These are phyloP conservation scores for Thymelicus lineola DNA, from an alignment of 2,888 invertebrate genomes.

Conservation along the genomic window DNA sequence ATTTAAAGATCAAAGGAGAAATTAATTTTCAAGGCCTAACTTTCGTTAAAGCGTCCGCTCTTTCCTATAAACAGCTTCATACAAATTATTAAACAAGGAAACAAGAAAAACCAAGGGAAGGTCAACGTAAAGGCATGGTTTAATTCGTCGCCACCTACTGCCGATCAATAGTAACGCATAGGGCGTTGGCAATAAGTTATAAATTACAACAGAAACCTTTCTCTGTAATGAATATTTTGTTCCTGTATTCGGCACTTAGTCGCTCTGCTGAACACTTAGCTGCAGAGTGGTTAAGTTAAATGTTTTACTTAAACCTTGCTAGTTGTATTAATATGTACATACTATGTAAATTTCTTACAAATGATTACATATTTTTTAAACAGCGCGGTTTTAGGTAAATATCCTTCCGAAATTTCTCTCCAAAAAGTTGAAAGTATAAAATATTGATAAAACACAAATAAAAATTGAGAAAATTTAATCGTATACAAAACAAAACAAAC, in stretches of 20 bases:
- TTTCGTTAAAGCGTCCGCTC: conserved; percentile 15
- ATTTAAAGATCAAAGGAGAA: conserved; percentile 3
- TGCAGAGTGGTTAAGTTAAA: neutral
- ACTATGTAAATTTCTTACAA: too few relatives aligned
- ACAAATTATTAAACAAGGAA: conserved; percentile 19
- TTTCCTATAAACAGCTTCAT: conserved; percentile 15
- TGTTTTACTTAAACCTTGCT: neutral
- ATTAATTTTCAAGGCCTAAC: conserved; percentile 22
- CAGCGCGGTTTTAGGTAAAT: too few relatives aligned
- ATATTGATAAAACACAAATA: too few relatives aligned
- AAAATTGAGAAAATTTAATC: too few relatives aligned
- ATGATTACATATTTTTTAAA: too few relatives aligned
- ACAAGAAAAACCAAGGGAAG: conserved; percentile 35
- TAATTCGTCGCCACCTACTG: conserved; percentile 17
- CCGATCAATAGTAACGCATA: conserved; percentile 36
- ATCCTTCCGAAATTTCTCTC: too few relatives aligned
- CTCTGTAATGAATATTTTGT: conserved; percentile 63
- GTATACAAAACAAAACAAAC: too few relatives aligned
- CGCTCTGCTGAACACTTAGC: conserved; percentile 9
- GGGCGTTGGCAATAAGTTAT: conserved; percentile 50
- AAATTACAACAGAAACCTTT: conserved; percentile 58
- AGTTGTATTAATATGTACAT: too few relatives aligned
- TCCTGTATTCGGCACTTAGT: conserved; percentile 29
- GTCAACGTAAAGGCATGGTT: conserved; percentile 33
- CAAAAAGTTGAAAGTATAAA: too few relatives aligned